Evolutionary conservation across 2,797 vertebrate genomes (phyloP), one percentile per base, ranked within the genome.

Genomic region (Xenentodon cancila): DNA sequence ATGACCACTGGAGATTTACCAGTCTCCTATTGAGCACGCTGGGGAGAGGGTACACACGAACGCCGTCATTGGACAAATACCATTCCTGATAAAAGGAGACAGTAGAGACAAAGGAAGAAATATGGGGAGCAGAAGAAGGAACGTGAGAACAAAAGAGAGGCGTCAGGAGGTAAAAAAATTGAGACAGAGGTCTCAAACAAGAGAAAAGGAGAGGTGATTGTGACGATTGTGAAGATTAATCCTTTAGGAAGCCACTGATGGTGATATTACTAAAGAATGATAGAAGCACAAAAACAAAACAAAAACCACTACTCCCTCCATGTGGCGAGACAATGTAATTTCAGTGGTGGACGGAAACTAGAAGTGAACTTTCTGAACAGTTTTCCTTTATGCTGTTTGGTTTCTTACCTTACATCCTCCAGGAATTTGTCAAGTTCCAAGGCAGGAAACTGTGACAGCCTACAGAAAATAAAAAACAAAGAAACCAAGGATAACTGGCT

Each of bases 341-440:
- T 45, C 46, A 5, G 5, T 1, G 11, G 2, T 8, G 1, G 4
- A 11, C 5, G 5, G 21, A 47, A 5, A 21, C 9, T 12, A 21
- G 9, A 47, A 53, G 18, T 30, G 9, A 1, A 20, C 53, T 2
- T 5, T 44, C 0, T 47, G 34, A 59, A 48, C 1, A 43, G 50
- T 51, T 37, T 43, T 43, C 16, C 47, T 44, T 20, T 1, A 47
- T 0, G 25, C 4, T 7, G 18, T 16, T 65, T 44, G 27, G 27
- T 9, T 69, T 64, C 85, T 93, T 73, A 98, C 97, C 96, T 96
- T 60, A 99, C 97, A 86, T 99, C 97, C 87, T 99, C 97, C 71
- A 99, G 91, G 84, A 98, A 99, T 80, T 99, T 99, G 89, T 99
- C 97, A 73, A 99, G 82, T 86, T 99, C 97, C 79, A 99, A 81